Evolutionary conservation across 2,888 invertebrate species (phyloP).

Genomic region (Cenopis cana): DNA sequence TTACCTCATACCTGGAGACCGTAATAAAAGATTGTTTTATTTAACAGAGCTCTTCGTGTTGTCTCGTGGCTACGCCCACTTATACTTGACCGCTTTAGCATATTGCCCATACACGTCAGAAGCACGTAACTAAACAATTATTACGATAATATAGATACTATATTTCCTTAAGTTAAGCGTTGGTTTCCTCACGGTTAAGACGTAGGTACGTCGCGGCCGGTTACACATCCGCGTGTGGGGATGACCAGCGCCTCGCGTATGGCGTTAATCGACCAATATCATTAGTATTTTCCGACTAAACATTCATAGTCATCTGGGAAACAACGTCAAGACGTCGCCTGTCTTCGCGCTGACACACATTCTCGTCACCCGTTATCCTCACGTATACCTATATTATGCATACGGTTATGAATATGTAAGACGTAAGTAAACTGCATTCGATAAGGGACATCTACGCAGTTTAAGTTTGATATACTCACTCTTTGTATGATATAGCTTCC

Average conservation of each 20-base stretch:
- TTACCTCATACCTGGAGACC: not conserved
- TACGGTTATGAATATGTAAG: conserved; percentile 20
- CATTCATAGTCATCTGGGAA: conserved; percentile 31
- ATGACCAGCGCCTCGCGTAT: conserved; percentile 30
- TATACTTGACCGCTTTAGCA: conserved; percentile 25
- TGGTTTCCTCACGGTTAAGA: conserved; percentile 30
- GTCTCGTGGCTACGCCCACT: conserved; percentile 25
- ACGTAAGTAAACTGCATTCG: conserved; percentile 35
- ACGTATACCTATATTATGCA: conserved; percentile 25
- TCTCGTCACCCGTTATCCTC: conserved; percentile 37
- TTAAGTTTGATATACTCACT: conserved; percentile 81
- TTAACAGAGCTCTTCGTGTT: not conserved
- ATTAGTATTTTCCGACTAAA: conserved; percentile 35
- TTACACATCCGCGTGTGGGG: conserved; percentile 36
- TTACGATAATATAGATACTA: conserved; percentile 18
- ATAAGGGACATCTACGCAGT: conserved; percentile 57
- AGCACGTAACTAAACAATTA: conserved; percentile 27
- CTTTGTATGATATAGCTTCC: conserved; percentile 94
- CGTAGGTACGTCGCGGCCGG: conserved; percentile 18
- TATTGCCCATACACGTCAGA: conserved; percentile 28
- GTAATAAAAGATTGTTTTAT: not conserved
- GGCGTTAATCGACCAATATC: conserved; percentile 24
- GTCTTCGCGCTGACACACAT: conserved; percentile 1
- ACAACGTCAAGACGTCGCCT: conserved; percentile 1
- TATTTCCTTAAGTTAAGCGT: conserved; percentile 38